Conservation (phyloP, 2,113 vertebrate species). For the Phyllostomus hastatus region DNA sequence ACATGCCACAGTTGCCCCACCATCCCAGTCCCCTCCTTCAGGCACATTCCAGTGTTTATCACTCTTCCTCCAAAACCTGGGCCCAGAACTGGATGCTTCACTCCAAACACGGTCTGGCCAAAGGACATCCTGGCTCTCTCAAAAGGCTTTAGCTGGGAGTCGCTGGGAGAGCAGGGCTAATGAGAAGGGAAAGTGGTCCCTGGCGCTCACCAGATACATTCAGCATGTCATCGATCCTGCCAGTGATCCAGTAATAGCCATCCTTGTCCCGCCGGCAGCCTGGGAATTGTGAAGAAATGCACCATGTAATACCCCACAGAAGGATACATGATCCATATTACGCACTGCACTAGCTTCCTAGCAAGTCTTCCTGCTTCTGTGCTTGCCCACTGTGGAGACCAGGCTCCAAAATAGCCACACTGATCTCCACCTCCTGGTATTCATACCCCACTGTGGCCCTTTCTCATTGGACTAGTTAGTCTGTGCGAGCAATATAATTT, state of each 20-base stretch:
- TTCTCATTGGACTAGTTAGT: background rate
- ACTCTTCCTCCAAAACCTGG: slow-evolving; percentile 17
- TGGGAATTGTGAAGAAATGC: slow-evolving; percentile 65
- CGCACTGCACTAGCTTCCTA: background rate
- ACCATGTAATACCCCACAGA: background rate
- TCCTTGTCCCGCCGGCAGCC: slow-evolving; percentile 96
- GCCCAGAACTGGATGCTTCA: background rate
- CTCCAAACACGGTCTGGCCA: background rate
- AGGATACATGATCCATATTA: background rate
- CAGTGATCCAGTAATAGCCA: slow-evolving; percentile 98
- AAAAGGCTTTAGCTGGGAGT: background rate
- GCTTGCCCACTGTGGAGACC: background rate
- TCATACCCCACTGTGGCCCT: background rate
- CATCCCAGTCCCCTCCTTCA: background rate
- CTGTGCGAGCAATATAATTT: background rate
- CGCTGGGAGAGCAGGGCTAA: background rate
- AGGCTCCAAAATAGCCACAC: background rate
- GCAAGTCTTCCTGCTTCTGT: slow-evolving; percentile 13
- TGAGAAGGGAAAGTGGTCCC: background rate
- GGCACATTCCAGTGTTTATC: background rate
- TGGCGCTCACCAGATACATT: slow-evolving; percentile 93
- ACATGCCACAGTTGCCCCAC: background rate
- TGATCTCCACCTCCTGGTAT: background rate
- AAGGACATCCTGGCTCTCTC: background rate
- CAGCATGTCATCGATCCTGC: slow-evolving; percentile 98